Conservation (phyloP, 2,797 vertebrate genomes). For the Botia kubotai region DNA sequence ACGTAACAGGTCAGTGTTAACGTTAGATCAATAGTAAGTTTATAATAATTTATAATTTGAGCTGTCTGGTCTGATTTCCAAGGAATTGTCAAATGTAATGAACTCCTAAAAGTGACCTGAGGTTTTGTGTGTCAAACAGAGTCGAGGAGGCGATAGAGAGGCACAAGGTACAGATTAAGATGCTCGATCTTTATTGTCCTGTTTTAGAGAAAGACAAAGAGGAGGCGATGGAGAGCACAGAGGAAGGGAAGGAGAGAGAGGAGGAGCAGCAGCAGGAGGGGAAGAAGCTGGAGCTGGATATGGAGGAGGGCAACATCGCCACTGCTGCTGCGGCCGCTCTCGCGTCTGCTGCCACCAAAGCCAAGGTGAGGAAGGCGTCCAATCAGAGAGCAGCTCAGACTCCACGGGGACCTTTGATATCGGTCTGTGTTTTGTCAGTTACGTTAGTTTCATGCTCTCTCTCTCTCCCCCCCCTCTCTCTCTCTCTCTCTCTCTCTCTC, state of each 20-base stretch:
- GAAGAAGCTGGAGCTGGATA: constrained; percentile 91
- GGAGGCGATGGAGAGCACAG: constrained; percentile 85
- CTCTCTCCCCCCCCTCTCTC: not conserved
- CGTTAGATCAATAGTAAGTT: too few relatives aligned
- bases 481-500: not conserved
- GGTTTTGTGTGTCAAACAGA: too few relatives aligned
- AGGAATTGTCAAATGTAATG: too few relatives aligned
- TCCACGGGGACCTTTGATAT: not conserved
- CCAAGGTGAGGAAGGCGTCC: constrained; percentile 87
- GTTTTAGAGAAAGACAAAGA: constrained; percentile 84
- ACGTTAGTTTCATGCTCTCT: not conserved
- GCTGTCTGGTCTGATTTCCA: too few relatives aligned
- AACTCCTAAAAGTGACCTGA: too few relatives aligned
- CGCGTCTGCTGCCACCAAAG: constrained; percentile 96
- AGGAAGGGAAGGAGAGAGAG: constrained; percentile 82
- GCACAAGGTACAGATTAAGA: too few relatives aligned
- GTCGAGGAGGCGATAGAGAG: too few relatives aligned
- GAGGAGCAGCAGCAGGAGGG: constrained; percentile 82
- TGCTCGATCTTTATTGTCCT: not conserved
- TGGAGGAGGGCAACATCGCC: constrained; percentile 94
- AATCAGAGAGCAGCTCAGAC: not conserved
- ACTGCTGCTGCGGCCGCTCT: constrained; percentile 95
- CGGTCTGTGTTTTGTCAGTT: not conserved
- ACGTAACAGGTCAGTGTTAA: too few relatives aligned
- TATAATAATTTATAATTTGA: too few relatives aligned